Base-by-base conservation (phyloP, 2,797 vertebrate species). In the Lates japonicus region DNA sequence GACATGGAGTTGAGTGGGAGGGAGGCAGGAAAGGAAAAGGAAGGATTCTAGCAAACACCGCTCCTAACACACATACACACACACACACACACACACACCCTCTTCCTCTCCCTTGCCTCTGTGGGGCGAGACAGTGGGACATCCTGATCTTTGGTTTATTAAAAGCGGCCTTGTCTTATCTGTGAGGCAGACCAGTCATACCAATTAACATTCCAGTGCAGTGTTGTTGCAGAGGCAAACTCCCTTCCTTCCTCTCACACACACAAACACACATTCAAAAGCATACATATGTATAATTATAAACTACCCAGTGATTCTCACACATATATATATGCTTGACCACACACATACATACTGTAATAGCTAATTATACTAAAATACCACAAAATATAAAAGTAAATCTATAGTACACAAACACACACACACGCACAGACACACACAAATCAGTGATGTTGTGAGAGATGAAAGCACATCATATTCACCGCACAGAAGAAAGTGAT, bases 121-220 rank as follows among this genome's bases (percentile, higher is more conserved):
- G 61, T 20, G 55, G 72, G 63, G 22, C 0, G 41, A 76, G 82
- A 75, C 82, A 48, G 65, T 66, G 78, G 76, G 84, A 82, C 87
- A 49, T 92, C 87, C 80, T 86, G 87, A 90, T 93, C 85, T 87
- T 55, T 66, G 75, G 70, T 78, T 86, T 90, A 85, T 93, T 82
- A 80, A 86, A 88, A 83, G 82, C 33, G 61, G 80, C 87, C 91
- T 76, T 84, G 42, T 86, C 79, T 92, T 93, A 94, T 94, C 93
- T 85, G 73, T 74, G 82, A 90, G 76, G 60, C 81, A 59, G 85
- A 86, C 76, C 86, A 84, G 83, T 90, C 91, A 80, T 52, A 78
- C 82, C 88, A 93, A 94, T 94, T 94, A 94, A 90, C 91, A 93
- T 95, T 94, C 92, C 87, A 83, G 75, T 54, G 46, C 69, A 75